Conservation (phyloP, 1,140 invertebrate species). For the Eumeta japonica region DNA sequence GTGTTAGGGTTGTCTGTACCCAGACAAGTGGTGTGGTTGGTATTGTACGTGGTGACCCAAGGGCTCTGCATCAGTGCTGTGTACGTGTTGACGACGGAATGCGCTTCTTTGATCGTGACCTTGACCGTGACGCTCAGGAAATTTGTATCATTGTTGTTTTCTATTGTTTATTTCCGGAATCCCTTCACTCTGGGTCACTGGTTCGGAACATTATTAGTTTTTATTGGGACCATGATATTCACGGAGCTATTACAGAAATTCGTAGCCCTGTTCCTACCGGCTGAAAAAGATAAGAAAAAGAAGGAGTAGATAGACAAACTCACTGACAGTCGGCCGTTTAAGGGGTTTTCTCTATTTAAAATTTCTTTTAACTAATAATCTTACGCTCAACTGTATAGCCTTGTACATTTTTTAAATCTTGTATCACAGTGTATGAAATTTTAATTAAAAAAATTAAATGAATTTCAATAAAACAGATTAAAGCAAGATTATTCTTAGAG, state of each 20-base stretch:
- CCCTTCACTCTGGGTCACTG: constrained; percentile 91
- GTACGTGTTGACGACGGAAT: constrained; percentile 90
- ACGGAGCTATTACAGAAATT: constrained; percentile 68
- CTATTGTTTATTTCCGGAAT: constrained; percentile 94
- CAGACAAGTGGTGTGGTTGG: constrained; percentile 74
- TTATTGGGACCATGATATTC: constrained; percentile 90
- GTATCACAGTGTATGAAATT: too few relatives aligned
- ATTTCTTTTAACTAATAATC: too few relatives aligned
- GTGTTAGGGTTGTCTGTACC: constrained; percentile 64
- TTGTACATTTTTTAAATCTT: too few relatives aligned
- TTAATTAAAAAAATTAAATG: too few relatives aligned
- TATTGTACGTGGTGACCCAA: constrained; percentile 88
- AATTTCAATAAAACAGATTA: too few relatives aligned
- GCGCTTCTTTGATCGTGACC: constrained; percentile 91
- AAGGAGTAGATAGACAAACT: constrained; percentile 9
- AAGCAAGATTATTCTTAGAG: too few relatives aligned
- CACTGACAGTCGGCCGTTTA: background rate
- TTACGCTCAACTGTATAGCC: too few relatives aligned
- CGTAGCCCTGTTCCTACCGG: constrained; percentile 28
- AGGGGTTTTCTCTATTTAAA: too few relatives aligned
- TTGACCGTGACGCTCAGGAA: constrained; percentile 94
- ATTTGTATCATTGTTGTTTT: constrained; percentile 92
- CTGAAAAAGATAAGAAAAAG: constrained; percentile 18
- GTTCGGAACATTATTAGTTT: constrained; percentile 89
- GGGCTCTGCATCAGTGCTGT: constrained; percentile 95